phyloP scores from a whole-genome alignment of 2,888 invertebrate genomes.

The Gisinianus flammeolus region DNA sequence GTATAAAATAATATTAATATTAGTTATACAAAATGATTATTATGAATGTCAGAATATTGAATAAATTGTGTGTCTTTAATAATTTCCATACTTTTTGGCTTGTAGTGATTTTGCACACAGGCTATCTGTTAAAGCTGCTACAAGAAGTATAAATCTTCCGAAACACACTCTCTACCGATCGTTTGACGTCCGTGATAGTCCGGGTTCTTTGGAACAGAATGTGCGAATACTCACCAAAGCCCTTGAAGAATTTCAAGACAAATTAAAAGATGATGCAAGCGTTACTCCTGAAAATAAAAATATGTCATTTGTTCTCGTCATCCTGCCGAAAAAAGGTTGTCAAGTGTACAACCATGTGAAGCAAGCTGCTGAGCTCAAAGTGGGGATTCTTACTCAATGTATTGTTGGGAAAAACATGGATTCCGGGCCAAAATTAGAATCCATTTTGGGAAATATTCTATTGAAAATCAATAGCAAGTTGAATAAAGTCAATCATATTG shows the following conservation, averaged over 20 bases:
- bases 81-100: neutral
- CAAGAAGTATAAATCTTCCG: conserved; percentile 22
- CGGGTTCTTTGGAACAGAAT: neutral
- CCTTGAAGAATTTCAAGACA: neutral
- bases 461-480: conserved; percentile 63
- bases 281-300: neutral
- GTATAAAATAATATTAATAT: conserved; percentile 9
- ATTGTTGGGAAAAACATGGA: conserved; percentile 56
- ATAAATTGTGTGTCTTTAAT: neutral
- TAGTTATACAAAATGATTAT: neutral
- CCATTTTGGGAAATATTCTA: conserved; percentile 55
- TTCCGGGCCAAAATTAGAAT: conserved; percentile 41
- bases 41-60: neutral
- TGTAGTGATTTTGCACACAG: conserved; percentile 20
- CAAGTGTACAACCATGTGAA: conserved; percentile 44
- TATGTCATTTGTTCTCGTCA: conserved; percentile 40
- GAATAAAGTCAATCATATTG: conserved; percentile 62
- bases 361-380: conserved; percentile 47
- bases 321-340: conserved; percentile 41
- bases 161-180: conserved; percentile 3
- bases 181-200: neutral
- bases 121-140: conserved; percentile 3
- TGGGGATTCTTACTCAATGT: conserved; percentile 62
- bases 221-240: neutral
- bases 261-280: neutral